Conservation (phyloP, 2,888 invertebrate species). For the Troides aeacus region DNA sequence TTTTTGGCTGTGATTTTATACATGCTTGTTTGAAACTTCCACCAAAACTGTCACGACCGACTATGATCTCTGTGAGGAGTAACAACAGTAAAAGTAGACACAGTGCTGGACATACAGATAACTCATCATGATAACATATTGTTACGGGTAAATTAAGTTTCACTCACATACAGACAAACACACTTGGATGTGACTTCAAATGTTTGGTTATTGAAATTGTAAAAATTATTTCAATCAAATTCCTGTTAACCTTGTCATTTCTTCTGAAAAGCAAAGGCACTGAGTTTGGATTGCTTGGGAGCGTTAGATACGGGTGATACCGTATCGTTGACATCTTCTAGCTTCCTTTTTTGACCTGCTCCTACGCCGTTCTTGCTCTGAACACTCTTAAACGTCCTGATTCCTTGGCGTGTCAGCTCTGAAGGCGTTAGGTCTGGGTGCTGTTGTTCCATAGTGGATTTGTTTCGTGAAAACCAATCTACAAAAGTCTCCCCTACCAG, state of each 20-base stretch:
- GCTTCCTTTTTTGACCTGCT: slow-evolving; percentile 59
- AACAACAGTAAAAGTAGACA: too few species aligned
- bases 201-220: background rate
- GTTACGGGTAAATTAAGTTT: too few species aligned
- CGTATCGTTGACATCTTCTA: slow-evolving; percentile 51
- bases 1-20: too few species aligned
- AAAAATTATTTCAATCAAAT: background rate
- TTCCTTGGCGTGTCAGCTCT: slow-evolving; percentile 79
- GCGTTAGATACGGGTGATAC: slow-evolving; percentile 50
- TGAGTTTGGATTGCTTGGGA: slow-evolving; percentile 73
- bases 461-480: slow-evolving; percentile 82
- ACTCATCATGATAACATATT: too few species aligned
- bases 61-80: too few species aligned
- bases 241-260: background rate
- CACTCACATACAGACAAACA: too few species aligned
- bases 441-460: slow-evolving; percentile 75
- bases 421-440: slow-evolving; percentile 75
- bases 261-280: slow-evolving; percentile 66
- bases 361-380: slow-evolving; percentile 48
- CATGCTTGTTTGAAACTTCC: too few species aligned
- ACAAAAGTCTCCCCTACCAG: slow-evolving; percentile 76
- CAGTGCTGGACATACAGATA: too few species aligned
- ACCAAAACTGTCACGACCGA: too few species aligned
- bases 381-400: slow-evolving; percentile 72
- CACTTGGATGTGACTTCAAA: background rate